These are phyloP conservation scores for Canis aureus DNA, from an alignment of 2,113 vertebrate species.

Conservation along the genomic window DNA sequence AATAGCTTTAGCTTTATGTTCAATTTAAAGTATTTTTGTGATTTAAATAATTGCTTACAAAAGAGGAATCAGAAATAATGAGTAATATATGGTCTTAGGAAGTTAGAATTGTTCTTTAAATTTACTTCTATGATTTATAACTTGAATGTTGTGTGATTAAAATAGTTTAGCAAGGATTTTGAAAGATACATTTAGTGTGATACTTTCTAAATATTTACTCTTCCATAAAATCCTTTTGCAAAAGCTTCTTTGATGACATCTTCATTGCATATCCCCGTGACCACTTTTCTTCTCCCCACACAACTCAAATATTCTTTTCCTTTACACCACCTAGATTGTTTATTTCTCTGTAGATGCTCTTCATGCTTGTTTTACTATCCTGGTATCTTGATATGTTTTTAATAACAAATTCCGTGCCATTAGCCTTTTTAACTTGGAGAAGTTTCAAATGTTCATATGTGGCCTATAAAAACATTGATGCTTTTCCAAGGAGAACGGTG, in stretches of 20 bases:
- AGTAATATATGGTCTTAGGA: background rate
- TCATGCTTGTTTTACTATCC: background rate
- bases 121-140: background rate
- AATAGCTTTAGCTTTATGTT: background rate
- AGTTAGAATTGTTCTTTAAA: background rate
- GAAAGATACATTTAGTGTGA: background rate
- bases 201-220: background rate
- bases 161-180: background rate
- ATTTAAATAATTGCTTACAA: conserved; percentile 7
- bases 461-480: conserved; percentile 42
- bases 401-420: background rate
- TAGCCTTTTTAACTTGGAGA: conserved; percentile 32
- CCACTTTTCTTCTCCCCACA: background rate
- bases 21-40: background rate
- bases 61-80: conserved; percentile 6
- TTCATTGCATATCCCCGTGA: background rate
- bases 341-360: background rate
- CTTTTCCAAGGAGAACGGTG: background rate
- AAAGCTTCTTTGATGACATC: background rate
- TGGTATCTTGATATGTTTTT: conserved; percentile 8
- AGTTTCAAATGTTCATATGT: conserved; percentile 31
- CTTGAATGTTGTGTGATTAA: background rate
- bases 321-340: background rate
- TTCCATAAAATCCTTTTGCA: background rate
- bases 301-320: background rate